Conservation (phyloP, 1,140 invertebrate species). For the Linepithema humile region DNA sequence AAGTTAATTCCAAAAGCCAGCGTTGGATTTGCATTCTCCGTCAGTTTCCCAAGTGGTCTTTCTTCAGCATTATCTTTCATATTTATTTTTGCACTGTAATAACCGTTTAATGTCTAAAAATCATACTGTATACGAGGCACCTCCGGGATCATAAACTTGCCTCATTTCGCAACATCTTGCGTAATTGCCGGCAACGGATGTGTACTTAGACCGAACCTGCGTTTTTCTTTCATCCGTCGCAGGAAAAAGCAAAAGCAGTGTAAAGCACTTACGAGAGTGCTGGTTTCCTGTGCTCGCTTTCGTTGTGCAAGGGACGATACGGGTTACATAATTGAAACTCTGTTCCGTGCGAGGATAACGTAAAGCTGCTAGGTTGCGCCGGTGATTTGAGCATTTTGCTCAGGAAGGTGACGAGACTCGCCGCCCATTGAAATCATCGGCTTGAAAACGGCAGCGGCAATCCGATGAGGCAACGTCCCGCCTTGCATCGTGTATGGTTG, state of each 20-base stretch:
- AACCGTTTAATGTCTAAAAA: too few relatives aligned
- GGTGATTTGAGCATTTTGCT: conserved; percentile 34
- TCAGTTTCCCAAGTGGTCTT: too few relatives aligned
- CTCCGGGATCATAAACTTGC: neutral
- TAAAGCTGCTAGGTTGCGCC: neutral
- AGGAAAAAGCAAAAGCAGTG: conserved; percentile 25
- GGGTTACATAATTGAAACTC: conserved; percentile 16
- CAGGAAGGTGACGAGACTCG: conserved; percentile 43
- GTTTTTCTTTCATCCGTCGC: conserved; percentile 22
- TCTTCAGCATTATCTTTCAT: too few relatives aligned
- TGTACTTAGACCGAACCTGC: conserved; percentile 9
- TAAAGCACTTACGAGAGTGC: neutral
- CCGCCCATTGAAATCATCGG: conserved; percentile 55
- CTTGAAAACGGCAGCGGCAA: conserved; percentile 39
- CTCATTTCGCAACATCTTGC: conserved; percentile 6
- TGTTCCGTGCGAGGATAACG: conserved; percentile 5
- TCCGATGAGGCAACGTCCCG: conserved; percentile 56
- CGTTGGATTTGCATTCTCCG: too few relatives aligned
- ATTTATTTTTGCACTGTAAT: too few relatives aligned
- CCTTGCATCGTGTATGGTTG: conserved; percentile 23
- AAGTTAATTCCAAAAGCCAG: too few relatives aligned
- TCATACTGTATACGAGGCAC: too few relatives aligned
- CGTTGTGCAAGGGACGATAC: conserved; percentile 16
- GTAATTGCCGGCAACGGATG: conserved; percentile 20
- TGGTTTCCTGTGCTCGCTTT: conserved; percentile 32